Evolutionary conservation across 2,113 vertebrate species (phyloP).

Genomic region (Actenoides lindsayi): DNA sequence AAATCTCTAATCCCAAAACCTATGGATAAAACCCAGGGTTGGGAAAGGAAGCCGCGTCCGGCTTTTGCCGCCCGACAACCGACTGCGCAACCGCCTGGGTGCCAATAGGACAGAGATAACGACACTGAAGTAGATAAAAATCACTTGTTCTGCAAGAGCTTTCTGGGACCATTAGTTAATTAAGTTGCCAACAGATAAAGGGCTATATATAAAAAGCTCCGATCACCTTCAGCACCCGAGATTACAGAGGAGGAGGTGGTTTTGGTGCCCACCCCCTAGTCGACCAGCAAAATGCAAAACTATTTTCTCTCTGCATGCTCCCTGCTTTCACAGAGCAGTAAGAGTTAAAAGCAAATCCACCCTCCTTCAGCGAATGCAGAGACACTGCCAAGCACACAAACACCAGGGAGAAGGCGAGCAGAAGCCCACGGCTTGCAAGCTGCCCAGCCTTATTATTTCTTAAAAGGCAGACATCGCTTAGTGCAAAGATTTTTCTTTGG

Average conservation of each 20-base stretch:
- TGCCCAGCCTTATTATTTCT: conserved; percentile 38
- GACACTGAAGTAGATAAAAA: neutral
- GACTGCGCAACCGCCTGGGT: neutral
- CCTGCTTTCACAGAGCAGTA: neutral
- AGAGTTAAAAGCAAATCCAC: conserved; percentile 44
- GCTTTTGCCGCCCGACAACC: neutral
- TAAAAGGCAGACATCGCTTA: conserved; percentile 13
- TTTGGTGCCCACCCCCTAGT: neutral
- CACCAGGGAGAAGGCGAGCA: conserved; percentile 11
- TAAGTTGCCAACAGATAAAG: conserved; percentile 12
- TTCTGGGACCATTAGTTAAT: conserved; percentile 41
- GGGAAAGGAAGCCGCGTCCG: neutral
- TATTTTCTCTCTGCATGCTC: neutral
- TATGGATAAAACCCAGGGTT: neutral
- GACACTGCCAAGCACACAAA: conserved; percentile 24
- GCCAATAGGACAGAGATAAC: neutral
- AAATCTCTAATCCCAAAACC: conserved; percentile 7
- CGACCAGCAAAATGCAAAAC: neutral
- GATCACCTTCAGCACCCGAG: neutral
- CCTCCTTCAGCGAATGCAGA: conserved; percentile 18
- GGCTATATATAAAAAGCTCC: neutral
- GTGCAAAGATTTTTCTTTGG: neutral
- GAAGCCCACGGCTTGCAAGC: neutral
- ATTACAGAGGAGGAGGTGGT: neutral
- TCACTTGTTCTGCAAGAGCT: conserved; percentile 11